Evolutionary conservation across 2,113 vertebrate species (phyloP).

Genomic region (Neopipo cinnamomea): DNA sequence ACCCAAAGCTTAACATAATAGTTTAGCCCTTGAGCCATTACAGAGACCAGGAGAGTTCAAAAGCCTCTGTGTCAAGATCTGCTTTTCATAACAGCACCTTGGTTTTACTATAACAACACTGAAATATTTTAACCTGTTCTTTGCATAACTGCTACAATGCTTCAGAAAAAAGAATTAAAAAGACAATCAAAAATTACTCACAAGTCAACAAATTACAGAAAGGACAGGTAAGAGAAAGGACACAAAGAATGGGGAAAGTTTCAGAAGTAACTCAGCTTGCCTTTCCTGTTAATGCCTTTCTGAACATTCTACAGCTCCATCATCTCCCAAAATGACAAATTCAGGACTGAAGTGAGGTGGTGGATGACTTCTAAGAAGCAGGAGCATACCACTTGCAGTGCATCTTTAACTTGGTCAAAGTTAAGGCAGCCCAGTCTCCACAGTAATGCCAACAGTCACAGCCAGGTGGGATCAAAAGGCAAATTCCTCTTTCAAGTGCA

Average conservation of each 20-base stretch:
- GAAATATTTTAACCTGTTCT: neutral
- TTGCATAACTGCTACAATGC: neutral
- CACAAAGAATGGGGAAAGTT: neutral
- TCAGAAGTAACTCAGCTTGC: neutral
- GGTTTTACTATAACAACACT: neutral
- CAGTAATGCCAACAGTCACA: neutral
- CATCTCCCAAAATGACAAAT: neutral
- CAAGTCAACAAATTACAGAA: neutral
- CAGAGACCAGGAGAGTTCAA: neutral
- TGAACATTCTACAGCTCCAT: neutral
- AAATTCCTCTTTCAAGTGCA: neutral
- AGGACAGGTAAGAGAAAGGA: neutral
- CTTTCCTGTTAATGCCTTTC: neutral
- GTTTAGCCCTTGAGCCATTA: neutral
- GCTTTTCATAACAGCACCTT: neutral
- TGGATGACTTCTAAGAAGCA: neutral
- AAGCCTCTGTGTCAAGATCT: rapidly evolving
- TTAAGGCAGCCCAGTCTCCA: neutral
- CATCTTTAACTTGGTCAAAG: neutral
- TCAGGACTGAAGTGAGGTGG: neutral
- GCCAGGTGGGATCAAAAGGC: neutral
- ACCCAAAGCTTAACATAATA: neutral
- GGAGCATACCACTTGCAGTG: neutral
- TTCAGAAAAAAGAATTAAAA: neutral
- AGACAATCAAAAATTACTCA: neutral